A percentile compares a stretch with the other conserved stretches of the same genome.
phyloP scores from a whole-genome alignment of 2,888 invertebrate genomes.

The Digitonthophagus gazella region DNA sequence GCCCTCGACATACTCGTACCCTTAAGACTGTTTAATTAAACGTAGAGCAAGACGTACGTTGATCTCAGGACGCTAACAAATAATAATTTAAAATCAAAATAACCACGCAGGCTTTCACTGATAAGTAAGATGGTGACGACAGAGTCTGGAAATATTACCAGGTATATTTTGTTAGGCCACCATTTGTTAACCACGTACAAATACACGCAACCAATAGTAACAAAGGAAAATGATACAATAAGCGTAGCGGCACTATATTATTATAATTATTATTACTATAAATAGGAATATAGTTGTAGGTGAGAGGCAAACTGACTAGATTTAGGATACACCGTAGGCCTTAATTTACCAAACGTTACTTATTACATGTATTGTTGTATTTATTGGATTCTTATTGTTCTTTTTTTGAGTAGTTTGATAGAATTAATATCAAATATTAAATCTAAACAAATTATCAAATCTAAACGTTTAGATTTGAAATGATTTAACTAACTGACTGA shows the following conservation, averaged over 20 bases:
- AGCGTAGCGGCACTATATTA: background rate
- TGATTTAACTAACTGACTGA: background rate
- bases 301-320: background rate
- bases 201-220: background rate
- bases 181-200: background rate
- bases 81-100: background rate
- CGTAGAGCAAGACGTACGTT: background rate
- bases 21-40: background rate
- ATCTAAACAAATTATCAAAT: background rate
- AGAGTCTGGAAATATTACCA: too few species aligned
- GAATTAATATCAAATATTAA: background rate
- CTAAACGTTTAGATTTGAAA: too few species aligned
- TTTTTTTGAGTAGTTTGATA: background rate
- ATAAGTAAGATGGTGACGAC: too few species aligned
- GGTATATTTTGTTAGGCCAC: background rate
- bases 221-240: background rate
- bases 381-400: background rate
- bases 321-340: background rate
- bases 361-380: background rate
- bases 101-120: too few species aligned
- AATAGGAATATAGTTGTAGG: background rate
- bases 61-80: background rate
- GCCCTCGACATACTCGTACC: background rate
- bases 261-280: background rate
- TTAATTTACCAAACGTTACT: background rate